A percentile compares a stretch with the other conserved stretches of the same genome.
phyloP scores from a whole-genome alignment of 2,113 vertebrate species.

The Hippopotamus amphibius region DNA sequence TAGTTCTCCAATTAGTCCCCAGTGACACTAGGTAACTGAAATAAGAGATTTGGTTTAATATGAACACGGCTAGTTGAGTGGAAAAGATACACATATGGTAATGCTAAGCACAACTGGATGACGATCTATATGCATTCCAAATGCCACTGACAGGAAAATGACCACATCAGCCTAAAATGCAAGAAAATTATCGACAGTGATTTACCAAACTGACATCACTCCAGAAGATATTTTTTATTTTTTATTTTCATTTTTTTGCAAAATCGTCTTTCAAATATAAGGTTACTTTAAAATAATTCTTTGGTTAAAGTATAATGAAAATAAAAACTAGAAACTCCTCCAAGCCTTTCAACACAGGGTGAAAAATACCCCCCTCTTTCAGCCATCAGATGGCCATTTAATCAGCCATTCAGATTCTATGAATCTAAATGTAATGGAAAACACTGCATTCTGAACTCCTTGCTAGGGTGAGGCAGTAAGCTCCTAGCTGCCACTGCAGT shows the following conservation, averaged over 20 bases:
- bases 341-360: neutral
- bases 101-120: neutral
- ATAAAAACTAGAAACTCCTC: conserved; percentile 72
- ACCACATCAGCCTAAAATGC: neutral
- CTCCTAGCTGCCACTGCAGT: neutral
- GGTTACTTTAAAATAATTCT: conserved; percentile 79
- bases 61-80: neutral
- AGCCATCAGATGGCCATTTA: conserved; percentile 66
- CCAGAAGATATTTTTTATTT: conserved; percentile 28
- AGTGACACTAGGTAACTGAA: neutral
- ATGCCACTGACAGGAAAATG: neutral
- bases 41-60: neutral
- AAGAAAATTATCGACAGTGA: neutral
- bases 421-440: conserved; percentile 76
- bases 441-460: neutral
- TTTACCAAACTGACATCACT: neutral
- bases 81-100: neutral
- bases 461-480: neutral
- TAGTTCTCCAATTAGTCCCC: conserved; percentile 10
- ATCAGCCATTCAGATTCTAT: conserved; percentile 42
- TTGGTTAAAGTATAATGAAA: conserved; percentile 80
- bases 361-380: conserved; percentile 50
- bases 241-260: conserved; percentile 63
- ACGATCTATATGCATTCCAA: neutral
- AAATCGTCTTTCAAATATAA: conserved; percentile 70